Evolutionary conservation across 2,113 vertebrate species (phyloP).

Genomic region (Hepsetus odoe): DNA sequence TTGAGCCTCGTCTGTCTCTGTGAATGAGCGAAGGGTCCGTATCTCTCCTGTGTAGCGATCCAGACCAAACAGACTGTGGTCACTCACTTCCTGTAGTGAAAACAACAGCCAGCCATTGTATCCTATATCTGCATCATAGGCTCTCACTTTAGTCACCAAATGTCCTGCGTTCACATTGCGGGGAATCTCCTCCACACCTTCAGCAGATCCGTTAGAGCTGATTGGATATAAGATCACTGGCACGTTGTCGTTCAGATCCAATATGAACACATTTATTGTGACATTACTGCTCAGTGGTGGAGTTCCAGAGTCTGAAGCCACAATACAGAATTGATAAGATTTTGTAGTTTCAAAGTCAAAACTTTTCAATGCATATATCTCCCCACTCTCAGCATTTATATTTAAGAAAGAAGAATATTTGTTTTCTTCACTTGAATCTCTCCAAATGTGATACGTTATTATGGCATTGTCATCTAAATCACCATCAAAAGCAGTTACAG

Average conservation of each 20-base stretch:
- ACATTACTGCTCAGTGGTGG: constrained; percentile 56
- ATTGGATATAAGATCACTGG: constrained; percentile 59
- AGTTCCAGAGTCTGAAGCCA: constrained; percentile 52
- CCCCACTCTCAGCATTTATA: constrained; percentile 68
- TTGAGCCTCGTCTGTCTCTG: constrained; percentile 56
- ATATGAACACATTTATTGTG: constrained; percentile 56
- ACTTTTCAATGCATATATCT: constrained; percentile 59
- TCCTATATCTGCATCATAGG: constrained; percentile 59
- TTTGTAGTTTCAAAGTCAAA: constrained; percentile 66
- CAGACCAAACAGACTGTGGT: constrained; percentile 59
- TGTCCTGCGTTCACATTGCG: constrained; percentile 54
- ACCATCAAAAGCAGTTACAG: constrained; percentile 64
- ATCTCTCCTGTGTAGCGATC: constrained; percentile 61
- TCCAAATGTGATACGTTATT: constrained; percentile 65
- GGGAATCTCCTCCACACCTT: constrained; percentile 52
- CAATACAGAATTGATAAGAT: constrained; percentile 59
- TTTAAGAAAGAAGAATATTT: constrained; percentile 56
- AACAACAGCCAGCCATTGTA: constrained; percentile 61
- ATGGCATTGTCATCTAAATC: constrained; percentile 64
- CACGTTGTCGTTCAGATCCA: constrained; percentile 64
- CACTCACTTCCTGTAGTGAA: constrained; percentile 57
- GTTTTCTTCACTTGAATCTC: constrained; percentile 39
- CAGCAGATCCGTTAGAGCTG: constrained; percentile 48
- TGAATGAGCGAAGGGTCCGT: constrained; percentile 52
- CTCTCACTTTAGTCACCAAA: constrained; percentile 57